Conservation (phyloP, 2,888 invertebrate genomes). For the Sarcophaga subvicina region DNA sequence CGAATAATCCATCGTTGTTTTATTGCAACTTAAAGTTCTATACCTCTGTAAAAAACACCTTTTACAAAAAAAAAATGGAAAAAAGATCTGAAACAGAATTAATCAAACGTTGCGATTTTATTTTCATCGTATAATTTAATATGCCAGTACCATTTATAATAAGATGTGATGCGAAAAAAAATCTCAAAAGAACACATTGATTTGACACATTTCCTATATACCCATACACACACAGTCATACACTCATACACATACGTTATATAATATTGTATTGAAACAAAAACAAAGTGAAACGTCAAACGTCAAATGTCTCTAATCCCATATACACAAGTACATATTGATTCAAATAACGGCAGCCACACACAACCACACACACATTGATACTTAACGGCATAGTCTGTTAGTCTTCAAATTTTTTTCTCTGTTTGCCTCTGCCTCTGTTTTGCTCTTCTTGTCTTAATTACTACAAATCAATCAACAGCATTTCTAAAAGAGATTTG, state of each 20-base stretch:
- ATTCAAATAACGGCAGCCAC: not conserved
- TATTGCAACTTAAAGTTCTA: too few species aligned
- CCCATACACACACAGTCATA: not conserved
- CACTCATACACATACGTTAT: too few species aligned
- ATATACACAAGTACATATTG: not conserved
- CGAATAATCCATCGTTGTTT: too few species aligned
- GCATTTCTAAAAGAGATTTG: constrained; percentile 35
- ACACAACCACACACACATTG: not conserved
- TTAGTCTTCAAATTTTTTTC: not conserved
- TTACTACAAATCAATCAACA: constrained; percentile 63
- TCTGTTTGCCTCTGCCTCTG: not conserved
- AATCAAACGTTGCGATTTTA: too few species aligned
- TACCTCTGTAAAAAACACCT: too few species aligned
- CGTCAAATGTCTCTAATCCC: not conserved
- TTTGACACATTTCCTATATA: not conserved
- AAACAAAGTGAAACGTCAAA: not conserved
- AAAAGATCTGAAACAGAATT: too few species aligned
- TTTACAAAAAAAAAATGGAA: fast-evolving
- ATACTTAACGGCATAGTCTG: not conserved
- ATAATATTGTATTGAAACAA: not conserved
- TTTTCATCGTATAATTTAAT: too few species aligned
- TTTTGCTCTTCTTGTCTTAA: constrained; percentile 32
- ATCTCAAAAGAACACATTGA: not conserved
- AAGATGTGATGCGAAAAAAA: too few species aligned
- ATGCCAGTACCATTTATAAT: too few species aligned